Evolutionary conservation across 92 coral and sea anemone species (phyloP).

Genomic region (Zoanthus sociatus): DNA sequence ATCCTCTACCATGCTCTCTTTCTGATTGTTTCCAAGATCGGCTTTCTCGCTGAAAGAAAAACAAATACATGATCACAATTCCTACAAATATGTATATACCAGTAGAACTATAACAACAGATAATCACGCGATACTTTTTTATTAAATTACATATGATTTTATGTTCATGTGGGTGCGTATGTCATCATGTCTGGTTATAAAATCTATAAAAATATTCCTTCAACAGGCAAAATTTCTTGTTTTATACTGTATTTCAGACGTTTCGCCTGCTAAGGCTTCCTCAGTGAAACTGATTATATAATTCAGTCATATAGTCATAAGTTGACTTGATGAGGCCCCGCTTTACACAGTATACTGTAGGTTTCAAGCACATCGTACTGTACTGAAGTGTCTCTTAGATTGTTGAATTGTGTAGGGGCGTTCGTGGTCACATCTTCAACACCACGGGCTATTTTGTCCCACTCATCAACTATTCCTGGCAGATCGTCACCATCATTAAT

Average conservation of each 20-base stretch:
- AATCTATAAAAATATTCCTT: not conserved
- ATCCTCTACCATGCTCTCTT: slow-evolving; percentile 2
- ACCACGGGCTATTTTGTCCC: slow-evolving; percentile 51
- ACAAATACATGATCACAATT: not conserved
- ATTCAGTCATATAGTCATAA: not conserved
- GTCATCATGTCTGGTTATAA: not conserved
- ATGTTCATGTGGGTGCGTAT: not conserved
- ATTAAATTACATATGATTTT: slow-evolving; percentile 1
- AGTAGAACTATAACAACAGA: not conserved
- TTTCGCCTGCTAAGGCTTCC: not conserved
- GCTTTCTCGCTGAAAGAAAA: slow-evolving; percentile 17
- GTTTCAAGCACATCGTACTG: slow-evolving; percentile 27
- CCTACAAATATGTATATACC: not conserved
- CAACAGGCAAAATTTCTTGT: not conserved
- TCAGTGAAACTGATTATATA: not conserved
- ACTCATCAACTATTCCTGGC: slow-evolving; percentile 43
- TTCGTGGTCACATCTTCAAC: not conserved
- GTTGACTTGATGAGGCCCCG: not conserved
- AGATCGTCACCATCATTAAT: slow-evolving; percentile 47
- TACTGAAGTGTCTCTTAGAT: not conserved
- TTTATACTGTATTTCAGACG: not conserved
- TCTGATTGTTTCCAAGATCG: slow-evolving; percentile 7
- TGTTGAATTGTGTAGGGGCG: slow-evolving; percentile 26
- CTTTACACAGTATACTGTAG: not conserved
- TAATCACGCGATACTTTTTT: slow-evolving; percentile 3